These are phyloP conservation scores for Cylloceria caligata DNA, from an alignment of 2,888 invertebrate species.

Conservation along the genomic window DNA sequence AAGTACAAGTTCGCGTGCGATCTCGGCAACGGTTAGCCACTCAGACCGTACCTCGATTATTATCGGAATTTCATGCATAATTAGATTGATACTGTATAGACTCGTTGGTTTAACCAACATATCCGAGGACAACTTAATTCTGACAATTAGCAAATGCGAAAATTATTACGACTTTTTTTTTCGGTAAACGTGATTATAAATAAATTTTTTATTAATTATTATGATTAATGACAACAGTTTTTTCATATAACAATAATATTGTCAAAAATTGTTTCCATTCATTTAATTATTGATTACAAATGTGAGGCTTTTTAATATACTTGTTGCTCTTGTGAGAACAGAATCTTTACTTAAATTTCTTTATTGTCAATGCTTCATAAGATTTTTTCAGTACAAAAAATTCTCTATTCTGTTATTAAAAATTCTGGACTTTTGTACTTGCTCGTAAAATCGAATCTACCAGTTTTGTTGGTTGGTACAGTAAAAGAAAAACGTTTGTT, in stretches of 20 bases:
- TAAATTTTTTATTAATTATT: conserved; percentile 26
- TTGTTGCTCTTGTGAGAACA: background rate
- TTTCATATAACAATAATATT: too few relatives aligned
- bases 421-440: background rate
- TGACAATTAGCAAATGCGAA: conserved; percentile 55
- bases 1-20: conserved; percentile 60
- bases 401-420: background rate
- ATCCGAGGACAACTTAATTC: conserved; percentile 57
- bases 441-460: background rate
- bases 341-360: background rate
- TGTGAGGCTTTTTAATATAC: background rate
- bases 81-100: conserved; percentile 59
- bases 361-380: too few relatives aligned
- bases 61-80: conserved; percentile 65
- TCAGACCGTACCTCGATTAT: conserved; percentile 54
- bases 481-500: conserved; percentile 2
- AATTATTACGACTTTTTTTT: conserved; percentile 37
- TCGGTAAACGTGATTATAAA: background rate
- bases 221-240: background rate
- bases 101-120: conserved; percentile 15
- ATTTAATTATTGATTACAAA: background rate
- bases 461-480: too few relatives aligned
- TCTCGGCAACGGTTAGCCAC: conserved; percentile 53
- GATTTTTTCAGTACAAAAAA: too few relatives aligned
- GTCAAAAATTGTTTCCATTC: background rate